Base-by-base conservation (phyloP, 1,140 invertebrate species). In the Leptinotarsa texana region DNA sequence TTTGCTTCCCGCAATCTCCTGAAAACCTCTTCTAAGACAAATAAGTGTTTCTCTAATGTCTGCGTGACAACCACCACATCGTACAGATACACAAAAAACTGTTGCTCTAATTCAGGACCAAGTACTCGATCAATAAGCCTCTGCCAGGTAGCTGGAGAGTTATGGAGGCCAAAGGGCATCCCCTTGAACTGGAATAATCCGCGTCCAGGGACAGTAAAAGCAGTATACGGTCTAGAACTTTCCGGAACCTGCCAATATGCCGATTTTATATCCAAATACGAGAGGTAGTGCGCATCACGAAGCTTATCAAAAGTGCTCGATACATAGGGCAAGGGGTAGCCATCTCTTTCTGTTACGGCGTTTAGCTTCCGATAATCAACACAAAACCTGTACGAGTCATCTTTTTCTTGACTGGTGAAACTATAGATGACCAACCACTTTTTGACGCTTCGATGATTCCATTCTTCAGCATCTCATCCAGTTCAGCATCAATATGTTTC, bases 171-270 rank as follows among this genome's bases (percentile, higher is more conserved):
- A 22, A 21, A 72, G 5, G 11, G 21, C 8, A 27, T 27, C 1
- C 15, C 5, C 21, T 24, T 65, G 71, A 84, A 85, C 70, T 83
- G 76, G 72, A 78, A 86, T 15, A 84, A 74, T 8, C 82, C 83
- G 66, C 81, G 77, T n/a, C 82, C 82, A 1, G 85, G 80, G 18
- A 65, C 63, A 6, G 77, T 77, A 75, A 88, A 87, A 3, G 82
- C 85, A 1, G 86, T 68, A 68, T 42, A 68, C 18, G 11, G 11
- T 15, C 42, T 47, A 27, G 66, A 42, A n/a, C n/a, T 47, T 27
- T n/a, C 17, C 47, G 84, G 80, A 74, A 84, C 84, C 77, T 84
- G 82, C 80, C 80, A 83, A 73, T 78, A 84, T 3, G 78, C 79
- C 18, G 74, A 75, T 21, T 63, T 84, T 61, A 73, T 82, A 83